Evolutionary conservation across 1,140 invertebrate species (phyloP).

Genomic region (Drosophila equinoxialis): DNA sequence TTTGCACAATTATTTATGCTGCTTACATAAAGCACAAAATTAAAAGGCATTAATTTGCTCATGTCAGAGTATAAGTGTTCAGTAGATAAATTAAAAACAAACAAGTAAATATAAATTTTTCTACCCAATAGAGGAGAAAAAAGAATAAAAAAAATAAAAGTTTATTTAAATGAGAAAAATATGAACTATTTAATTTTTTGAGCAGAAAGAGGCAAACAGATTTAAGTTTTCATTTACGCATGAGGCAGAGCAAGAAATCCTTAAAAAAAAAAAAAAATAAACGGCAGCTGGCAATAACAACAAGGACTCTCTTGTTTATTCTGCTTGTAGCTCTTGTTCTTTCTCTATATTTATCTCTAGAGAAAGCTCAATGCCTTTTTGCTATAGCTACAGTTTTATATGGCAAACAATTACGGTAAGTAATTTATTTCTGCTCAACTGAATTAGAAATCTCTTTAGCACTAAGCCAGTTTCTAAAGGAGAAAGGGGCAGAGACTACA

Average conservation of each 20-base stretch:
- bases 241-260: slow-evolving; percentile 31
- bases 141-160: slow-evolving; percentile 22
- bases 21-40: slow-evolving; percentile 71
- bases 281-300: neutral
- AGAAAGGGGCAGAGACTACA: neutral
- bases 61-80: slow-evolving; percentile 73
- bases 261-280: slow-evolving; percentile 21
- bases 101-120: slow-evolving; percentile 62
- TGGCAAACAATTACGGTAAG: slow-evolving; percentile 80
- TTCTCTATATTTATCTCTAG: slow-evolving; percentile 1
- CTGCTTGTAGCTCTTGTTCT: neutral
- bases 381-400: slow-evolving; percentile 79
- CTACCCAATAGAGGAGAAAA: neutral
- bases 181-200: slow-evolving; percentile 35
- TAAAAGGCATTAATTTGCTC: slow-evolving; percentile 77
- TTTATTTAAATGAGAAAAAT: slow-evolving; percentile 3
- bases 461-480: slow-evolving; percentile 69
- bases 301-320: neutral
- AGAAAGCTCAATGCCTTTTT: slow-evolving; percentile 53
- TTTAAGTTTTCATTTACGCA: slow-evolving; percentile 29
- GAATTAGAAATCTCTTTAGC: slow-evolving; percentile 80
- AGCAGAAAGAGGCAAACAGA: neutral
- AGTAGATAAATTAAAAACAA: slow-evolving; percentile 76
- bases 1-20: slow-evolving; percentile 78
- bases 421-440: slow-evolving; percentile 81